Base-by-base conservation (phyloP, 2,113 vertebrate genomes). In the Azemiops feae region DNA sequence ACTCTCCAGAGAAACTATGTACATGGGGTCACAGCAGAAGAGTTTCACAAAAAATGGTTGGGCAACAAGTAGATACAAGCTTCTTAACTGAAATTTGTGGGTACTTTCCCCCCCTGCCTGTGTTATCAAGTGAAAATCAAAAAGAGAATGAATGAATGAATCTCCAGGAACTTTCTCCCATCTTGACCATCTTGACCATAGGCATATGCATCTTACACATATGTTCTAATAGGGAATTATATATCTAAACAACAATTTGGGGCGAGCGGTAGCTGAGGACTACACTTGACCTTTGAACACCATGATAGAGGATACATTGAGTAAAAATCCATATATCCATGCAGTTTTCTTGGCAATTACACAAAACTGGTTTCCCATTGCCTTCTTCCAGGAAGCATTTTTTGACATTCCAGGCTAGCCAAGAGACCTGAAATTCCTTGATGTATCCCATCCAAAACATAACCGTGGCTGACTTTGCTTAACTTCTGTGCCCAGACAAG, bases 181-280 rank as follows among this genome's bases (percentile, higher is more conserved):
- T 39, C 34, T 22, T 20, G 69, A 39, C n/a, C 69, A 81, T 39
- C 34, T 81, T 81, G 69, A 81, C 18, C 34, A 81, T 39, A 39
- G 18, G 16, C 6, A 81, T 39, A 81, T 34, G 16, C 69, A 34
- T 7, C 14, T 39, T 8, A 81, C 7, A 2, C 1, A 39, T 81
- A 7, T 74, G 16, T 81, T 81, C 34, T 81, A 81, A 81, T 16
- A 81, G 69, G 7, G 2, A 81, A 39, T 81, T 20, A 81, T 81
- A 39, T 8, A 20, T 8, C 34, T 39, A 81, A 39, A 22, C 6
- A 81, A 81, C n/a, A 22, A 1, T 20, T 39, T 6, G 69, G 2
- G 2, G 16, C 0, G 2, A 2, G 14, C 1, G 12, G 1, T 39
- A 34, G 30, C 30, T n/a, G 34, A 39, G 18, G 16, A 4, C 18